Percentiles rank a stretch among this genome's conserved stretches.
phyloP scores from a whole-genome alignment of 2,113 vertebrate genomes.

The Campylomormyrus numenius region DNA sequence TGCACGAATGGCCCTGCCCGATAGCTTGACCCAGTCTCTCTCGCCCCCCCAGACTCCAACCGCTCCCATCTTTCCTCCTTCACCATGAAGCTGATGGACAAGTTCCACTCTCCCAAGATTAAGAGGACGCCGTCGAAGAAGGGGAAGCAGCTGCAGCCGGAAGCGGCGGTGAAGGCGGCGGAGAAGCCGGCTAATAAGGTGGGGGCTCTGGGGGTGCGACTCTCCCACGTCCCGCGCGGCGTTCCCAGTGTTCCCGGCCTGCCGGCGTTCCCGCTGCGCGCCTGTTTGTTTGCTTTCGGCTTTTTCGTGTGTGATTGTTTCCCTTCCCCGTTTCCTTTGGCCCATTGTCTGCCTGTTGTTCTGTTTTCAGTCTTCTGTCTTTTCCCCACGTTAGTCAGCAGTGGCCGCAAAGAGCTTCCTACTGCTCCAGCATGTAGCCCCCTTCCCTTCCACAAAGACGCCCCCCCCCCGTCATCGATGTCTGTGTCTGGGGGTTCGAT shows the following conservation, averaged over 20 bases:
- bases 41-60: slow-evolving; percentile 74
- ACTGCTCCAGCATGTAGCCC: background rate
- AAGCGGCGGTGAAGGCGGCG: slow-evolving; percentile 71
- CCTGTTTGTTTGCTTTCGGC: slow-evolving; percentile 13
- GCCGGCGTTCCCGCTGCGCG: background rate
- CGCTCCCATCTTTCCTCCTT: slow-evolving; percentile 94
- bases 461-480: background rate
- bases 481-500: background rate
- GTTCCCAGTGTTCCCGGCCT: background rate
- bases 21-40: background rate
- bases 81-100: slow-evolving; percentile 98
- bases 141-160: slow-evolving; percentile 77
- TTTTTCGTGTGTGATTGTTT: background rate
- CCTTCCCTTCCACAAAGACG: too few relatives aligned
- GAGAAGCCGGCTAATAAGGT: slow-evolving; percentile 92
- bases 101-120: slow-evolving; percentile 97
- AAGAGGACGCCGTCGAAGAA: slow-evolving; percentile 96
- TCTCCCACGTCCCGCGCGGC: background rate
- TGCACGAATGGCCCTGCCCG: background rate
- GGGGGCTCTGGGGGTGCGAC: slow-evolving; percentile 33
- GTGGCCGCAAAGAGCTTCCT: background rate
- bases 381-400: background rate
- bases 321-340: background rate
- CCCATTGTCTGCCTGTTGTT: slow-evolving; percentile 14
- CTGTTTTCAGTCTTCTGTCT: background rate